Evolutionary conservation across 2,888 invertebrate species (phyloP).

Genomic region (Criorhina ranunculi): DNA sequence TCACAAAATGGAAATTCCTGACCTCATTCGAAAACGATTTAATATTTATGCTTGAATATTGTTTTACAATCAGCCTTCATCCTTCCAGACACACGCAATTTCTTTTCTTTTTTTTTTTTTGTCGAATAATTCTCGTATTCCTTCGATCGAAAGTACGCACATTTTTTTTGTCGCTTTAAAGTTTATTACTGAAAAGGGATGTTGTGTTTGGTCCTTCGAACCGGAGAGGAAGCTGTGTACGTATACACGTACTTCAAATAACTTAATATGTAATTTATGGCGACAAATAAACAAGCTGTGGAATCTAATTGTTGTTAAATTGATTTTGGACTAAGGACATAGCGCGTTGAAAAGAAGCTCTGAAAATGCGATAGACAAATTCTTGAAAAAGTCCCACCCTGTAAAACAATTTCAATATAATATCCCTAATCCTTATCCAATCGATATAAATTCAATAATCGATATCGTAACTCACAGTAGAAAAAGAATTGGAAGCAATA

Average conservation of each 20-base stretch:
- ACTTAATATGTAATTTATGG: constrained; percentile 43
- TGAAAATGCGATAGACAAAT: background rate
- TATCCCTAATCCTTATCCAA: constrained; percentile 12
- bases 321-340: background rate
- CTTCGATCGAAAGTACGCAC: background rate
- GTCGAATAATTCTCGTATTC: background rate
- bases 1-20: constrained; percentile 29
- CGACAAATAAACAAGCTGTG: constrained; percentile 29
- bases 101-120: background rate
- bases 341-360: background rate
- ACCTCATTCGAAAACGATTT: constrained; percentile 38
- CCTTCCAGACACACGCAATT: background rate
- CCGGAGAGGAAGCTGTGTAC: background rate
- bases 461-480: constrained; percentile 5
- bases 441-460: constrained; percentile 28
- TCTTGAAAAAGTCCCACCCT: too few relatives aligned
- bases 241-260: constrained; percentile 17
- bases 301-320: constrained; percentile 31
- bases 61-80: constrained; percentile 27
- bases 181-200: constrained; percentile 3
- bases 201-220: constrained; percentile 29
- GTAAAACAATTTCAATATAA: too few relatives aligned
- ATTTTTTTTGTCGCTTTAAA: background rate
- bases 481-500: background rate
- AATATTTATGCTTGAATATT: constrained; percentile 36